Evolutionary conservation across 53 echinoderm and acorn worm genomes (phyloP).

Genomic region (Hippasteria phrygiana): DNA sequence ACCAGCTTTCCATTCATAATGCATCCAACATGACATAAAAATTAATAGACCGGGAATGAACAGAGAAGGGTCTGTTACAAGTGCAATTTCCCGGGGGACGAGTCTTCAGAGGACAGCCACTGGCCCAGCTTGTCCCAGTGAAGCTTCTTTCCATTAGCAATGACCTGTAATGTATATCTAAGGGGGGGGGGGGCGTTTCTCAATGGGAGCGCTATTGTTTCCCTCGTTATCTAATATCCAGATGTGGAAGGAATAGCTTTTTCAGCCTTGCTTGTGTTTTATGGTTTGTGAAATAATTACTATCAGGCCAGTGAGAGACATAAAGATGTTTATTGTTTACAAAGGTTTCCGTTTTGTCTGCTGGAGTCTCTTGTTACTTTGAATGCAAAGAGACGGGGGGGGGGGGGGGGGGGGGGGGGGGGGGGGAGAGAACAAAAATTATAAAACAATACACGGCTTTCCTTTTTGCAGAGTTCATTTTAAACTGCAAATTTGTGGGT

Average conservation of each 20-base stretch:
- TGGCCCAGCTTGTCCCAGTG: not conserved
- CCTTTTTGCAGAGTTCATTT: no score
- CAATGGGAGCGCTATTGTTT: constrained; percentile 19
- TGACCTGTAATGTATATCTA: not conserved
- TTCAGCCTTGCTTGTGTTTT: not conserved
- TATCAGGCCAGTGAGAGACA: not conserved
- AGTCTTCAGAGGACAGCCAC: not conserved
- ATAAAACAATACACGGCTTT: no score
- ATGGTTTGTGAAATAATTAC: not conserved
- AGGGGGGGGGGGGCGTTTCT: no score
- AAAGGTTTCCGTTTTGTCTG: no score
- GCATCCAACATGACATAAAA: not conserved
- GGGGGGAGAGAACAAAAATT: no score
- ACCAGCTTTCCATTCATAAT: not conserved
- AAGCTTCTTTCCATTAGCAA: not conserved
- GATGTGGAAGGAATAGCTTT: constrained; percentile 23
- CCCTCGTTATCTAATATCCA: constrained; percentile 25
- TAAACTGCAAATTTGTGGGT: no score
- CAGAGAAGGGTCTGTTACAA: not conserved
- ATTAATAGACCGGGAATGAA: not conserved
- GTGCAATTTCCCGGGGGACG: not conserved
- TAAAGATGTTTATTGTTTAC: no score
- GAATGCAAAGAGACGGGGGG: no score
- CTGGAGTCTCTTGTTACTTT: no score
- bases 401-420: no score